Evolutionary conservation across 2,888 invertebrate species (phyloP).

Genomic region (Nomada hirtipes): DNA sequence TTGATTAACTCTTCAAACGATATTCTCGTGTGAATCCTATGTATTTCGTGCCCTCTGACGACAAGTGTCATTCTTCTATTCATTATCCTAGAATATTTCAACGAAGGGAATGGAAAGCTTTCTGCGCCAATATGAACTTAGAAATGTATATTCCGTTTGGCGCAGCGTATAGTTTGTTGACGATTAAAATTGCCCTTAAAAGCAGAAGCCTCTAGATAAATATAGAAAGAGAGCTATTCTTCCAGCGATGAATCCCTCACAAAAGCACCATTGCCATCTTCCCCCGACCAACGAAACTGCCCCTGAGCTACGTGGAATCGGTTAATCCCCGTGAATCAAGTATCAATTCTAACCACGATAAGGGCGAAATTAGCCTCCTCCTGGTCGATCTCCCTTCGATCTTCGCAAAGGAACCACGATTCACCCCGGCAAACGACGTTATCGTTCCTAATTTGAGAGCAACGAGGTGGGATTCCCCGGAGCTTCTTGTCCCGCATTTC

Average conservation of each 20-base stretch:
- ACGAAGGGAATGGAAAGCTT: too few relatives aligned
- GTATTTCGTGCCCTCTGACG: too few relatives aligned
- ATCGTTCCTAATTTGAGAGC: constrained; percentile 58
- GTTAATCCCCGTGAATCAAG: constrained; percentile 50
- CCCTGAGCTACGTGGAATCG: neutral
- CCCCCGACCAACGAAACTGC: neutral
- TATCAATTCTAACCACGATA: constrained; percentile 51
- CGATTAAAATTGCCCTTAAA: too few relatives aligned
- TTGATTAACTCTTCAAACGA: constrained; percentile 45
- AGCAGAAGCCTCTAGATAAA: neutral
- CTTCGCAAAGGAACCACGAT: constrained; percentile 28
- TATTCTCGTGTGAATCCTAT: too few relatives aligned
- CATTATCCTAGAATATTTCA: too few relatives aligned
- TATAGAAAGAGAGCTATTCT: neutral
- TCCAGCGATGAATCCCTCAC: neutral
- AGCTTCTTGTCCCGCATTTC: constrained; percentile 22
- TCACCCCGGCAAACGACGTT: constrained; percentile 58
- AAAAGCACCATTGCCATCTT: constrained; percentile 22
- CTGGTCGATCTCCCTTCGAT: constrained; percentile 27
- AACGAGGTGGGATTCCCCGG: constrained; percentile 21
- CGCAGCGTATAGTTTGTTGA: too few relatives aligned
- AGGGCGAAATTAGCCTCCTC: constrained; percentile 37
- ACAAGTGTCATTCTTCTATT: too few relatives aligned
- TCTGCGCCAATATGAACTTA: too few relatives aligned
- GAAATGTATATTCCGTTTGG: too few relatives aligned